Conservation (phyloP, 2,113 vertebrate genomes). For the Geothlypis trichas region DNA sequence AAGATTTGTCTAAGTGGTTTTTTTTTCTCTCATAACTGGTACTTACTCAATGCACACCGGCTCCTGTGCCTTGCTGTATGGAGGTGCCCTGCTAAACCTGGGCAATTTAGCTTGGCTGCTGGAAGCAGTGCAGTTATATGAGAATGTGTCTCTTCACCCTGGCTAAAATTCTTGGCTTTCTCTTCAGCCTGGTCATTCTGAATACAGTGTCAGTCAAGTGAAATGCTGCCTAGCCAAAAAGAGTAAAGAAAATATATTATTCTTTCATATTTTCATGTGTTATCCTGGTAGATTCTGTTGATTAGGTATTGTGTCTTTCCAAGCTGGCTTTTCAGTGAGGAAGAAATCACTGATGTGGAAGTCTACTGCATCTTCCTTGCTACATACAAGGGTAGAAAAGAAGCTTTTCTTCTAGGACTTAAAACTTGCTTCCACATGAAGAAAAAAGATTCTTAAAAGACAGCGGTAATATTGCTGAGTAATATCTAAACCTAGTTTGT, state of each 20-base stretch:
- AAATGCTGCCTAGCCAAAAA: background rate
- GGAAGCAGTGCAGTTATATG: background rate
- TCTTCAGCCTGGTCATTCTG: background rate
- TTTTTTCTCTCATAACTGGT: background rate
- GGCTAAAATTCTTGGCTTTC: background rate
- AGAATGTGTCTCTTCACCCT: background rate
- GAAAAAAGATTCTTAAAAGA: background rate
- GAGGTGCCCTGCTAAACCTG: background rate
- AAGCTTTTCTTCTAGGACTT: background rate
- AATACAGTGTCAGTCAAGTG: background rate
- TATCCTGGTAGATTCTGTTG: background rate
- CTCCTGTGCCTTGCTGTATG: background rate
- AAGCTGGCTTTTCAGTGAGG: background rate
- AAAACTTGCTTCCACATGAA: background rate
- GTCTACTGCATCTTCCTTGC: background rate
- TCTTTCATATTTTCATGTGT: background rate
- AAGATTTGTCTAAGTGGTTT: background rate
- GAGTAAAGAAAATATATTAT: background rate
- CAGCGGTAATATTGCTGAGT: background rate
- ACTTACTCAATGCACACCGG: no score
- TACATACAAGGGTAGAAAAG: background rate
- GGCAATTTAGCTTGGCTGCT: background rate
- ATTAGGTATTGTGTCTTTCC: background rate
- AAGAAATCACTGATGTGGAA: background rate
- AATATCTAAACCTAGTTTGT: background rate